Evolutionary conservation across 1,140 invertebrate genomes (phyloP).

Genomic region (Drosophila insularis): DNA sequence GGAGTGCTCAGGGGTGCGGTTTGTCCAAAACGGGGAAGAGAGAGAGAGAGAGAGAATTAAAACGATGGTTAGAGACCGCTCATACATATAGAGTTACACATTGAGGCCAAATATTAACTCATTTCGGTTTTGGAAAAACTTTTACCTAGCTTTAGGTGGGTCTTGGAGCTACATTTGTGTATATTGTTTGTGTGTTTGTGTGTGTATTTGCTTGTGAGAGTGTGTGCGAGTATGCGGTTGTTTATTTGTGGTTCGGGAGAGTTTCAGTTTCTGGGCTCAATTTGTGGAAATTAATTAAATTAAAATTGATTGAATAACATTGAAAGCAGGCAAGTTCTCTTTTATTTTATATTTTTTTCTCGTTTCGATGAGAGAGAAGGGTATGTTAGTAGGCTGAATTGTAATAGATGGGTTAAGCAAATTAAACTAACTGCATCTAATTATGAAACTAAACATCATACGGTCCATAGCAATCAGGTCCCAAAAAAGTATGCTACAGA

Average conservation of each 20-base stretch:
- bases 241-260: slow-evolving; percentile 27
- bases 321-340: slow-evolving; percentile 33
- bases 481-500: too few relatives aligned
- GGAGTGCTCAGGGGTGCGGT: neutral
- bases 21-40: neutral
- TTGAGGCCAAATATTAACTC: slow-evolving; percentile 72
- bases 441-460: too few relatives aligned
- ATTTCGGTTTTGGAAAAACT: slow-evolving; percentile 71
- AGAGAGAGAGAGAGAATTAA: neutral
- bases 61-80: slow-evolving; percentile 15
- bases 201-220: slow-evolving; percentile 9
- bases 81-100: slow-evolving; percentile 41
- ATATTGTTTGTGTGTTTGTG: slow-evolving; percentile 6
- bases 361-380: neutral
- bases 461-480: too few relatives aligned
- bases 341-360: neutral
- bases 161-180: slow-evolving; percentile 14
- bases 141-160: slow-evolving; percentile 41
- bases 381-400: neutral
- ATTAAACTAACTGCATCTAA: too few relatives aligned
- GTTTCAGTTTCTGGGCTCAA: slow-evolving; percentile 14
- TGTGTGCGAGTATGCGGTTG: slow-evolving; percentile 19
- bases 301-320: slow-evolving; percentile 72
- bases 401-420: neutral
- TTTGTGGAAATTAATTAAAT: slow-evolving; percentile 71